Conservation (phyloP, 2,888 invertebrate species). For the Plagodis dolabraria region DNA sequence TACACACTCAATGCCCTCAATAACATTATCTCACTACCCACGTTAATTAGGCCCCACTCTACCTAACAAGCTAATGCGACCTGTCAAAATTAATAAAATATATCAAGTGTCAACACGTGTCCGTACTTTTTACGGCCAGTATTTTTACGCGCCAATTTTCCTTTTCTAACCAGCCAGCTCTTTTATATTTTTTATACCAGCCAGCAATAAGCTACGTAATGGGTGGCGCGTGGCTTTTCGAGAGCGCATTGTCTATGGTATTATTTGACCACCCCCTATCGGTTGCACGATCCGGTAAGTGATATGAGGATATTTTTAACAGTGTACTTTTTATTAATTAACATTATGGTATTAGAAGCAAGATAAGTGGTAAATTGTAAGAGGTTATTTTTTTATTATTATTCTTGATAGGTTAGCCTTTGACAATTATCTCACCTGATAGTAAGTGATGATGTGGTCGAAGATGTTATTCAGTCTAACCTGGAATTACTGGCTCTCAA, state of each 20-base stretch:
- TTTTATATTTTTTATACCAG: constrained; percentile 50
- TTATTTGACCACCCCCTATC: constrained; percentile 35
- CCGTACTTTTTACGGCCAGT: constrained; percentile 18
- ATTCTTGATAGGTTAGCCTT: too few species aligned
- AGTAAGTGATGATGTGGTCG: too few species aligned
- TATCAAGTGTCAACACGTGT: constrained; percentile 76
- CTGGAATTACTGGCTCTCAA: too few species aligned
- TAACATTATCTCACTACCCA: constrained; percentile 32
- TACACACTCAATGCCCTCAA: constrained; percentile 16
- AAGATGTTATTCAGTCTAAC: too few species aligned
- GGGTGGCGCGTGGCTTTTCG: constrained; percentile 67
- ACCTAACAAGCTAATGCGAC: constrained; percentile 67
- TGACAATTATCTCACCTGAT: too few species aligned
- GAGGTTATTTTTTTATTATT: too few species aligned
- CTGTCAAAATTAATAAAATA: constrained; percentile 74
- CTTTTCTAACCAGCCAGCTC: constrained; percentile 6
- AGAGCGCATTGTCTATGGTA: constrained; percentile 61
- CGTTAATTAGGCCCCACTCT: constrained; percentile 47
- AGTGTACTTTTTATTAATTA: constrained; percentile 20
- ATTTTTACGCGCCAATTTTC: constrained; percentile 8
- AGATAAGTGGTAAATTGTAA: background rate
- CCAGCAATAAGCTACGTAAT: constrained; percentile 53
- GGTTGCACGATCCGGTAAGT: constrained; percentile 32
- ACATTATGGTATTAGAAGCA: background rate
- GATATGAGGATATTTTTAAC: constrained; percentile 18